These are phyloP conservation scores for Pandemis corylana DNA, from an alignment of 2,888 invertebrate genomes.

Conservation along the genomic window DNA sequence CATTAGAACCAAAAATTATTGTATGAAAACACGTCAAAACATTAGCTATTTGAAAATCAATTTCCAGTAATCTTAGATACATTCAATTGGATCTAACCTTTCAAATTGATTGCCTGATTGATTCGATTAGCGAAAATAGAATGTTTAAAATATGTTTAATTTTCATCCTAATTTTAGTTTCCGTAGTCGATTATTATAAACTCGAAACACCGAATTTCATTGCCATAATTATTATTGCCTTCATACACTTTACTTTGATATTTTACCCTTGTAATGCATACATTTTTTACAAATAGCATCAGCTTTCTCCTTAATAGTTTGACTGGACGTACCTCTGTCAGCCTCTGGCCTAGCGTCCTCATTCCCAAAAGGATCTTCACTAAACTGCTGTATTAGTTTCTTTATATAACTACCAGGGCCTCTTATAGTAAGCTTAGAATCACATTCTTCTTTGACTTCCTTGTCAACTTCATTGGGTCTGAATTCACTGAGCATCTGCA, in stretches of 20 bases:
- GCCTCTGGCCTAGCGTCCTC: conserved; percentile 74
- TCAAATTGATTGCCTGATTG: too few species aligned
- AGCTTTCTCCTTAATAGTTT: conserved; percentile 73
- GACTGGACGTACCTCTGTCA: conserved; percentile 67
- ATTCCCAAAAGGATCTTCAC: conserved; percentile 74
- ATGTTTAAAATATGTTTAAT: too few species aligned
- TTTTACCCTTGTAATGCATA: conserved; percentile 79
- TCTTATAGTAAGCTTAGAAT: conserved; percentile 72
- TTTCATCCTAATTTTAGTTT: background rate
- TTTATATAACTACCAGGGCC: conserved; percentile 80
- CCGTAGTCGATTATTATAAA: conserved; percentile 14
- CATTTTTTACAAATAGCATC: conserved; percentile 83
- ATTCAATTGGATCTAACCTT: too few species aligned
- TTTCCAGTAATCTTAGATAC: too few species aligned
- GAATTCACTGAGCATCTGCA: conserved; percentile 68
- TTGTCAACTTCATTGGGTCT: conserved; percentile 55
- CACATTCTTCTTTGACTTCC: conserved; percentile 56
- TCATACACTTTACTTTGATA: conserved; percentile 61
- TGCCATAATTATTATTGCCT: conserved; percentile 46
- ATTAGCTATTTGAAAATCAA: too few species aligned
- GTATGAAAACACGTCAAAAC: too few species aligned
- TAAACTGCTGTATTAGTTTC: conserved; percentile 80
- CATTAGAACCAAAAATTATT: too few species aligned
- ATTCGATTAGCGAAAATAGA: too few species aligned
- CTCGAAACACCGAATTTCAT: conserved; percentile 14